These are phyloP conservation scores for Pachypanchax playfairii DNA, from an alignment of 2,113 vertebrate genomes.

Conservation along the genomic window DNA sequence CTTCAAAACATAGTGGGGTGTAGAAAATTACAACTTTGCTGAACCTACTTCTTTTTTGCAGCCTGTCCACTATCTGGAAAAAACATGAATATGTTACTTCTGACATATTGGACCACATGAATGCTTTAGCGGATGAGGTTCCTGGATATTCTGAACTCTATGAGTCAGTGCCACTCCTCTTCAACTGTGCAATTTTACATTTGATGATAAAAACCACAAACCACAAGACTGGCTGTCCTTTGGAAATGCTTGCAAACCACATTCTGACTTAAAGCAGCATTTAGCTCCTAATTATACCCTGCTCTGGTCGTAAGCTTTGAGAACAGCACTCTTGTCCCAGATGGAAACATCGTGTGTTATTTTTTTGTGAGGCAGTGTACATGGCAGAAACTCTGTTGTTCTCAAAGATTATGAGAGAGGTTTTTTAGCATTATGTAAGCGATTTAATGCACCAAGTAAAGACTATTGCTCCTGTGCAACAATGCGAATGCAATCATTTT, in stretches of 20 bases:
- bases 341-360: constrained; percentile 80
- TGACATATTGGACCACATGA: constrained; percentile 77
- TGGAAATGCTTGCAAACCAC: constrained; percentile 81
- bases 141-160: constrained; percentile 79
- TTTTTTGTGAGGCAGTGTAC: constrained; percentile 46
- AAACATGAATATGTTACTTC: constrained; percentile 75
- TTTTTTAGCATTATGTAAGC: constrained; percentile 58
- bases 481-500: constrained; percentile 42
- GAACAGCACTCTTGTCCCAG: constrained; percentile 74
- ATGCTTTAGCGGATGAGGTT: constrained; percentile 77
- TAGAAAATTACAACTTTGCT: constrained; percentile 69
- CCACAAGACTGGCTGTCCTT: constrained; percentile 83
- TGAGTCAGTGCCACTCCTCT: constrained; percentile 81
- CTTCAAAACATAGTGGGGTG: constrained; percentile 58
- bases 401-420: constrained; percentile 54
- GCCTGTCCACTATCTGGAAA: constrained; percentile 75
- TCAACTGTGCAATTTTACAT: constrained; percentile 83
- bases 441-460: constrained; percentile 45
- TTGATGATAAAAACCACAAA: constrained; percentile 84
- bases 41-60: constrained; percentile 77
- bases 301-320: constrained; percentile 68
- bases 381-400: constrained; percentile 38
- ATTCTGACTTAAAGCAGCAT: constrained; percentile 82
- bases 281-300: constrained; percentile 84
- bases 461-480: constrained; percentile 8